Base-by-base conservation (phyloP, 2,888 invertebrate genomes). In the Agrotis puta region DNA sequence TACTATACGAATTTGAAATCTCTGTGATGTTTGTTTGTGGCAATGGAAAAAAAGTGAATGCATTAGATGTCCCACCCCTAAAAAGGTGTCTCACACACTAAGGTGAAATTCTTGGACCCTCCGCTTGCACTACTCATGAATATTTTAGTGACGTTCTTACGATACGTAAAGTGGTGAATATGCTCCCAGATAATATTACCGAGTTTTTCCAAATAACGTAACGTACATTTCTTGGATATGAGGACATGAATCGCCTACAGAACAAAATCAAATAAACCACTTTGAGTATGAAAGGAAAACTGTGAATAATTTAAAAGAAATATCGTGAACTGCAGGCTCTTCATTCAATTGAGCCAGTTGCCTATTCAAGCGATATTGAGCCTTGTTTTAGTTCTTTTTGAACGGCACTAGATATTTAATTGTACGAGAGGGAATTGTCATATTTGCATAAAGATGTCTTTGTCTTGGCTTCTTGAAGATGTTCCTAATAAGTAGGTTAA, bases 1-100 rank as follows among this genome's bases (percentile, higher is more conserved):
- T 92, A 91, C 92, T 88, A 87, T 90, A 88, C 90, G 88, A 90
- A 90, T 88, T 88, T 87, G 89, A 89, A 89, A 90, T 86, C 90
- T 89, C 90, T 93, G 88, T 94, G 93, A 93, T 94, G 91, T 94
- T 92, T 94, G 90, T 92, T 91, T 92, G 92, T 87, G 91, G 92
- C 87, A 90, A 90, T 90, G 87, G 85, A 88, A 90, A 90, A 91
- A 92, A 92, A 91, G 89, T 90, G 91, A 91, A 92, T 94, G 93
- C 92, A 93, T 94, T 94, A 92, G 90, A 88, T 88, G 87, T 86
- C 85, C 90, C 87, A 88, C 90, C 92, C 88, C 84, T 71, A 69
- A 79, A 87, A 76, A 77, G 86, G 82, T 79, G 79, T 83, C 64
- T 86, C 74, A 82, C 73, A 78, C 79, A 86, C 83, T 89, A 89